Conservation (phyloP, 2,113 vertebrate genomes). For the Rhinoptilus africanus region DNA sequence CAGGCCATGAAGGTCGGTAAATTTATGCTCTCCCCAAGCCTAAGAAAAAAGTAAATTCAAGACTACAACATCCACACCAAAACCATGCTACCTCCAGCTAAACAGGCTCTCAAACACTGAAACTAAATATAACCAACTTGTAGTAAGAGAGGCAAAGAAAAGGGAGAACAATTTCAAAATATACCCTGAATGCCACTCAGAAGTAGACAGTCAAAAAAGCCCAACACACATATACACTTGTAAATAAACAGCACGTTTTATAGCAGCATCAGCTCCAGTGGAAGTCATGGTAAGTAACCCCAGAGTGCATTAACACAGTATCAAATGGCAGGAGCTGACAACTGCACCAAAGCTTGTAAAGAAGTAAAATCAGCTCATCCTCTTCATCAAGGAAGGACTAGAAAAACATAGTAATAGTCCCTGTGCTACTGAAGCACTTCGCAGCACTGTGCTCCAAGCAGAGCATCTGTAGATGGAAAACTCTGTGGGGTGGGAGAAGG, state of each 20-base stretch:
- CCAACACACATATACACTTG: background rate
- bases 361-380: background rate
- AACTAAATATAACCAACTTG: background rate
- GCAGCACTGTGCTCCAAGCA: background rate
- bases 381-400: background rate
- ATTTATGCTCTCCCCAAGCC: background rate
- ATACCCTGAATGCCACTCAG: background rate
- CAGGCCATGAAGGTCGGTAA: background rate
- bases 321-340: background rate
- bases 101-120: background rate
- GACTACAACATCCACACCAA: background rate
- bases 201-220: background rate
- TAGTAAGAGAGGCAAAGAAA: background rate
- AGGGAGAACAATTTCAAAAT: background rate
- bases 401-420: background rate
- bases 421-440: background rate
- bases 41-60: background rate
- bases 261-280: background rate
- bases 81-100: background rate
- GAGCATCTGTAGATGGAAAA: background rate
- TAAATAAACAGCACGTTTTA: background rate
- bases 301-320: background rate
- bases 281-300: background rate
- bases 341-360: background rate
- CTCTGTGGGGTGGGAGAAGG: background rate